These are phyloP conservation scores for Xestobium rufovillosum DNA, from an alignment of 2,888 invertebrate species.

Conservation along the genomic window DNA sequence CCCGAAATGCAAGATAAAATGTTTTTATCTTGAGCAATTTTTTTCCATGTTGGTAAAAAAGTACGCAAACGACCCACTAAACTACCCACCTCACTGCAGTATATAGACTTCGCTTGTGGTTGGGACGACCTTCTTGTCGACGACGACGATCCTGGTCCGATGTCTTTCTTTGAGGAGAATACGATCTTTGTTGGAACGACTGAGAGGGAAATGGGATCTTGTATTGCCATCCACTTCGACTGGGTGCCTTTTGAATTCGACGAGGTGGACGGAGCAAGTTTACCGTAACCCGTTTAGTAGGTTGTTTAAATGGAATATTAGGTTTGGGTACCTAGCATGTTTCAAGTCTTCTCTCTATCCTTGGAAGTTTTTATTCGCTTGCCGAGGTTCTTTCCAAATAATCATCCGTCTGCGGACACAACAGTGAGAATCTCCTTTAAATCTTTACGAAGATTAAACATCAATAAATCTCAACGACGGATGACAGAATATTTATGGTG, in stretches of 20 bases:
- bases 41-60: conserved; percentile 7
- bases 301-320: too few species aligned
- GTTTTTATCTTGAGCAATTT: conserved; percentile 10
- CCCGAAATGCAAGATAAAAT: conserved; percentile 17
- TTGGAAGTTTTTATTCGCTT: conserved; percentile 11
- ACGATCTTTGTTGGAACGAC: conserved; percentile 3
- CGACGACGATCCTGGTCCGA: conserved; percentile 5
- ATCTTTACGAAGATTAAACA: conserved; percentile 12
- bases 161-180: conserved; percentile 6
- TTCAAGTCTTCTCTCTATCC: conserved; percentile 12
- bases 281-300: conserved; percentile 4
- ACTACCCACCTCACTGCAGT: too few species aligned
- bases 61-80: conserved; percentile 5
- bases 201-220: not conserved
- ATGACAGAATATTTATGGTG: conserved; percentile 13
- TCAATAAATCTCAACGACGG: conserved; percentile 13
- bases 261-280: conserved; percentile 17
- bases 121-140: too few species aligned
- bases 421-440: conserved; percentile 11
- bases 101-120: too few species aligned
- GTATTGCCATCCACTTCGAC: conserved; percentile 13
- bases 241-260: conserved; percentile 10
- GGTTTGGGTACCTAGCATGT: conserved; percentile 25
- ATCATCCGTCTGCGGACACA: conserved; percentile 13
- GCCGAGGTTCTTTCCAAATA: conserved; percentile 15